Evolutionary conservation across 2,888 invertebrate genomes (phyloP).

Genomic region (Sarcophaga carnaria): DNA sequence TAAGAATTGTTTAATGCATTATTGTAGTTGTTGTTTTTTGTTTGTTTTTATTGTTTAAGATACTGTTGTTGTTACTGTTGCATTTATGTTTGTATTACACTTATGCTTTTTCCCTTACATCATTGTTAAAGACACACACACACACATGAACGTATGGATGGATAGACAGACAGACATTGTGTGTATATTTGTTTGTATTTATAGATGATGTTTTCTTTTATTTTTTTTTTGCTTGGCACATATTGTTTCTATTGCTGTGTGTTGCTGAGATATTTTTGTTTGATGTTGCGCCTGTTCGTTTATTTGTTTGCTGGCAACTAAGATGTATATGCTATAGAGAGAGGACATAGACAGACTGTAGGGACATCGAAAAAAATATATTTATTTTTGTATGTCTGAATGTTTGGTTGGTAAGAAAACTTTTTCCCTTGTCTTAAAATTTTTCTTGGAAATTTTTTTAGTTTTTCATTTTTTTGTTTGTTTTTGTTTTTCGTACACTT

Average conservation of each 20-base stretch:
- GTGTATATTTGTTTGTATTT: constrained; percentile 17
- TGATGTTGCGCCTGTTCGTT: constrained; percentile 61
- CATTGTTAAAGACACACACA: constrained; percentile 43
- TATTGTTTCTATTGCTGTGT: constrained; percentile 53
- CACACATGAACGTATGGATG: background rate
- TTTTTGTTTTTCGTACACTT: constrained; percentile 13
- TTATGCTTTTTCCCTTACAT: constrained; percentile 34
- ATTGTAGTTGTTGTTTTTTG: constrained; percentile 21
- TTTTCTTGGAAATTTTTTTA: constrained; percentile 59
- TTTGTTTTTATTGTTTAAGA: constrained; percentile 2
- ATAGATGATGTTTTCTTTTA: background rate
- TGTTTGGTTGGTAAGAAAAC: constrained; percentile 2
- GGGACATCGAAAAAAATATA: background rate
- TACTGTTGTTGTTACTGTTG: constrained; percentile 6
- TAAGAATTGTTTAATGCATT: constrained; percentile 58
- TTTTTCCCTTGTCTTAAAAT: constrained; percentile 56
- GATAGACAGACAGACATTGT: too few species aligned
- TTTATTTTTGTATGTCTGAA: constrained; percentile 8
- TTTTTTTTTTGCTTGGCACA: constrained; percentile 54
- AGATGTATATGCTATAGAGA: constrained; percentile 8
- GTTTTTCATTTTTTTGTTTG: constrained; percentile 28
- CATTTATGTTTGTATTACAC: constrained; percentile 39
- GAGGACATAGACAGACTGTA: background rate
- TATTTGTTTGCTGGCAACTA: constrained; percentile 32
- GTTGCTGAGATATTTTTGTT: constrained; percentile 53